Percentiles rank a stretch among this genome's conserved stretches.
Conservation (phyloP, 1,140 invertebrate genomes). For the Zaprionus taronus region DNA sequence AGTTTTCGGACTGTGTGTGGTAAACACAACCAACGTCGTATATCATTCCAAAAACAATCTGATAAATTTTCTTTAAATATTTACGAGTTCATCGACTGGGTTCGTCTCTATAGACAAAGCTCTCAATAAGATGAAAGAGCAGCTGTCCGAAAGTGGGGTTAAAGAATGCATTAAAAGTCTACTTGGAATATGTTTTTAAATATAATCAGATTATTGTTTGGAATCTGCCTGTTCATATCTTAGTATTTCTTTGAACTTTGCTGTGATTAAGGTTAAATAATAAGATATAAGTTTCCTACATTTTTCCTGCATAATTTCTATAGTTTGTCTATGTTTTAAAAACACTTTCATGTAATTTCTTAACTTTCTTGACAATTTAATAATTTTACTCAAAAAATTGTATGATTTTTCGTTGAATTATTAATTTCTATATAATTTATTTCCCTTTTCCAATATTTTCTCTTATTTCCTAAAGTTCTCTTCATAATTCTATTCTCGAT, state of each 20-base stretch:
- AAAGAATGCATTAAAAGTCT: constrained; percentile 2
- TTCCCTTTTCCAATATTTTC: neutral
- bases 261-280: neutral
- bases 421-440: too few species aligned
- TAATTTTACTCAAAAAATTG: too few species aligned
- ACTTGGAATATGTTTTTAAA: constrained; percentile 2
- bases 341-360: too few species aligned
- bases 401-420: accelerated
- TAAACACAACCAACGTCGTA: neutral
- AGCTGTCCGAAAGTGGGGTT: neutral
- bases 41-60: constrained; percentile 4
- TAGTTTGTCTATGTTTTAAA: too few species aligned
- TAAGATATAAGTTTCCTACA: neutral
- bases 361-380: too few species aligned
- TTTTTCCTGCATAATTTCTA: too few species aligned
- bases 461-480: neutral
- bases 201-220: constrained; percentile 2
- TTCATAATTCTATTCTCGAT: neutral
- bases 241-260: neutral
- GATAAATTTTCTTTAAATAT: constrained; percentile 11
- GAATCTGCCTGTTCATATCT: neutral
- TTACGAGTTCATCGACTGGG: constrained; percentile 3
- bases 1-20: neutral
- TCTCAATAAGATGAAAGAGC: neutral
- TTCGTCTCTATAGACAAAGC: neutral